Evolutionary conservation across 2,113 vertebrate species (phyloP).

Genomic region (Varanus komodoensis): DNA sequence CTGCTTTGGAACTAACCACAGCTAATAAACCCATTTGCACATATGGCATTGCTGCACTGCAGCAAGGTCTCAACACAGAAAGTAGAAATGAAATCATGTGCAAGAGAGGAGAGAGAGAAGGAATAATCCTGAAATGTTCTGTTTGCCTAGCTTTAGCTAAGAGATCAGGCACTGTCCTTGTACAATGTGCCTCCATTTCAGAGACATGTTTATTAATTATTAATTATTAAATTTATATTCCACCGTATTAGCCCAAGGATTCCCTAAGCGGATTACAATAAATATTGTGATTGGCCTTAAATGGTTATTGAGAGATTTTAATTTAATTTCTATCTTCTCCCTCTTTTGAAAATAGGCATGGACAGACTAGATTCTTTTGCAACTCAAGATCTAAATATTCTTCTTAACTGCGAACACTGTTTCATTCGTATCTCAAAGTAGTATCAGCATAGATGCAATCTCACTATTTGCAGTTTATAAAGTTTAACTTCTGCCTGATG

Average conservation of each 20-base stretch:
- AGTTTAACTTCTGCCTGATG: not conserved
- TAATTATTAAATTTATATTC: too few species aligned
- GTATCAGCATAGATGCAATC: not conserved
- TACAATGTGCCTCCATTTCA: too few species aligned
- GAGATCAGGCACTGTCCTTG: not conserved
- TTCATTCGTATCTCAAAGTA: not conserved
- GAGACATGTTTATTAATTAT: too few species aligned
- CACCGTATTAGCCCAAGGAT: too few species aligned
- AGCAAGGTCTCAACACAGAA: not conserved
- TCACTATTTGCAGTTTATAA: not conserved
- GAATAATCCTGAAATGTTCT: not conserved
- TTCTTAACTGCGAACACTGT: not conserved
- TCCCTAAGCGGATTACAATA: too few species aligned
- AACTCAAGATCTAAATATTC: too few species aligned
- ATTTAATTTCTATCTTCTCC: not conserved
- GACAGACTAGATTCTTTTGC: not conserved
- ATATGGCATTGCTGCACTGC: not conserved
- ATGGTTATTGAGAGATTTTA: not conserved
- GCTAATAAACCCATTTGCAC: not conserved
- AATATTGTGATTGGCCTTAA: not conserved
- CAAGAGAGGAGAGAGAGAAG: not conserved
- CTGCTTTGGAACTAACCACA: not conserved
- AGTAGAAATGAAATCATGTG: not conserved
- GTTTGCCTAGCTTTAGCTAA: not conserved
- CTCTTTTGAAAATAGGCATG: not conserved